Evolutionary conservation across 1,140 invertebrate genomes (phyloP).

Genomic region (Dolichoris vasculosae): DNA sequence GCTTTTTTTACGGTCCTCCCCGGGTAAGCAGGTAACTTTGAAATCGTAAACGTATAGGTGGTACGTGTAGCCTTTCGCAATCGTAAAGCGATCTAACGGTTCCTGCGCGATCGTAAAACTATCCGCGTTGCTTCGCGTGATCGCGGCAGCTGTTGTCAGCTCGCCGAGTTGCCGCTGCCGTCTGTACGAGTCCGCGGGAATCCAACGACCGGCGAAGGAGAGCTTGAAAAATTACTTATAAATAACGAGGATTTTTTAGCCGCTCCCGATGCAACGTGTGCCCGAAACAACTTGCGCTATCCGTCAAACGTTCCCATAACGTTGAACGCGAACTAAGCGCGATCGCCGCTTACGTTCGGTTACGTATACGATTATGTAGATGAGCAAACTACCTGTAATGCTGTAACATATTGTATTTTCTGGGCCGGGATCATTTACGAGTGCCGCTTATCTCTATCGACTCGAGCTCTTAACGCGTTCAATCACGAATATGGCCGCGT

Average conservation of each 20-base stretch:
- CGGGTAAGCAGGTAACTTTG: conserved; percentile 50
- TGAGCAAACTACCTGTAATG: neutral
- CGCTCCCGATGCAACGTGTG: no score
- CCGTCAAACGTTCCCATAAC: no score
- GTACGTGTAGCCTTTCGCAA: conserved; percentile 45
- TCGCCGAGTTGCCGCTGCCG: neutral
- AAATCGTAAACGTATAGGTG: conserved; percentile 52
- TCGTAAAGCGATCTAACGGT: conserved; percentile 54
- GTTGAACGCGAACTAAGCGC: no score
- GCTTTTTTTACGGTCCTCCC: conserved; percentile 27
- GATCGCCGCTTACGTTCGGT: neutral
- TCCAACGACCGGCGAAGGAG: neutral
- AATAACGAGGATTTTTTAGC: conserved; percentile 5
- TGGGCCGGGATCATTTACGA: neutral
- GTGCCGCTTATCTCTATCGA: neutral
- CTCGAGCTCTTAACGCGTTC: neutral
- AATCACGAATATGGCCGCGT: neutral
- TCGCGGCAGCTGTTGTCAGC: conserved; percentile 44
- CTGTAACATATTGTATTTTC: neutral
- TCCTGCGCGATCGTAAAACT: conserved; percentile 54
- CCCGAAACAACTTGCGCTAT: neutral
- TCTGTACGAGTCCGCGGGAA: neutral
- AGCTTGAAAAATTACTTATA: conserved; percentile 36
- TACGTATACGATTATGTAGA: neutral
- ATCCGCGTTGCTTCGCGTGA: conserved; percentile 47